Base-by-base conservation (phyloP, 2,888 invertebrate species). In the Zonitis immaculata region DNA sequence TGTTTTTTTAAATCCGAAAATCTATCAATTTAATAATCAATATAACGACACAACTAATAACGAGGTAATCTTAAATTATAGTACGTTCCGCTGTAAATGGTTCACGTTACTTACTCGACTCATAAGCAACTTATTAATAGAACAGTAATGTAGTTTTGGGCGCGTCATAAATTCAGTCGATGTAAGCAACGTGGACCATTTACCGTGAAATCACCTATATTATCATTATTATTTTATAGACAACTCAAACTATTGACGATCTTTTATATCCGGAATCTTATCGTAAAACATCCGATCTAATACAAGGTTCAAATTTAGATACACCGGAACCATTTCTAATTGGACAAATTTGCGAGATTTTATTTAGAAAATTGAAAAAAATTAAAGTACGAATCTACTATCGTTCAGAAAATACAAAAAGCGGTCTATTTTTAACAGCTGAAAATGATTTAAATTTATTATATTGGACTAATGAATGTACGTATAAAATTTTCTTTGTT, bases 231-330 rank as follows among this genome's bases (percentile, higher is more conserved):
- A 5, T 35, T n/a, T n/a, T n/a, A n/a, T n/a, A 14, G 22, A 59
- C 61, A 61, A 57, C 68, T 67, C 45, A 79, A 79, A 80, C 85
- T 1, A n/a, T n/a, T n/a, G 87, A 91, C 73, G 88, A 88, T 70
- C 80, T 83, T n/a, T 70, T 85, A 27, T 91, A 88, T 69, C 86
- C 91, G 0, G 92, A 93, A 72, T 85, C 84, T 65, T 91, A 91
- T 71, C 79, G 91, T 51, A 91, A 91, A 75, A 83, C 80, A 42
- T 80, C 82, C 11, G 86, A 86, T 58, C 80, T 79, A 58, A 72
- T 85, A 18, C 86, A 88, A 62, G 88, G 88, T 0, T 87, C 87
- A 0, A 88, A 89, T 66, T 71, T 79, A 11, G 84, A 86, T 56
- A 87, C 87, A 0, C 86, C 87, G 0, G 84, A 88, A 57, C 89